phyloP scores from a whole-genome alignment of 2,888 invertebrate species.

The Amiota mariae region DNA sequence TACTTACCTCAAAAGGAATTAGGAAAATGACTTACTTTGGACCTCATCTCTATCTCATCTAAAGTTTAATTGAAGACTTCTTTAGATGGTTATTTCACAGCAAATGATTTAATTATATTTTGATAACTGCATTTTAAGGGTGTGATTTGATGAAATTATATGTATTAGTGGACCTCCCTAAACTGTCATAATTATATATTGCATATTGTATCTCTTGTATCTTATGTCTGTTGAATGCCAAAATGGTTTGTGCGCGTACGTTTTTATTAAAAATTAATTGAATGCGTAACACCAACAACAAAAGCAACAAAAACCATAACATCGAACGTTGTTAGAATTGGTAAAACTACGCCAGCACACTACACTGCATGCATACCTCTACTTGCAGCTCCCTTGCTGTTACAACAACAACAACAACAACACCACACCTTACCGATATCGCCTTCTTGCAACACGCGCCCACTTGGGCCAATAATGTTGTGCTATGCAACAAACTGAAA shows the following conservation, averaged over 20 bases:
- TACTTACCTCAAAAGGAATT: too few species aligned
- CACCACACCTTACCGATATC: not conserved
- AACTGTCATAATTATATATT: not conserved
- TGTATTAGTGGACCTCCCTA: not conserved
- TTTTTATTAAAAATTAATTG: slow-evolving; percentile 43
- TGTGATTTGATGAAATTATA: too few species aligned
- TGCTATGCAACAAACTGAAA: not conserved
- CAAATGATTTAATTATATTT: too few species aligned
- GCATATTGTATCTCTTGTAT: slow-evolving; percentile 45
- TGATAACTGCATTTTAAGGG: too few species aligned
- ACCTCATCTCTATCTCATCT: too few species aligned
- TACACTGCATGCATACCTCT: too few species aligned
- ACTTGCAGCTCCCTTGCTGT: too few species aligned
- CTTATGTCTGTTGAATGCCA: slow-evolving; percentile 32
- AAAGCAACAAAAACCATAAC: not conserved
- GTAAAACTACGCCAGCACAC: not conserved
- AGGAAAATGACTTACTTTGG: too few species aligned
- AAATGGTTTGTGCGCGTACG: slow-evolving; percentile 32
- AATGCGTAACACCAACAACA: slow-evolving; percentile 27
- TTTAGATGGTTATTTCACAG: too few species aligned
- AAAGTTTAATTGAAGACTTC: too few species aligned
- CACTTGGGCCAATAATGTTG: not conserved
- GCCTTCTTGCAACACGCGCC: slow-evolving; percentile 2
- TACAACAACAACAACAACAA: too few species aligned
- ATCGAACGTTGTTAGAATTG: slow-evolving; percentile 2